Conservation (phyloP, 2,113 vertebrate species). For the Todiramphus chloris region DNA sequence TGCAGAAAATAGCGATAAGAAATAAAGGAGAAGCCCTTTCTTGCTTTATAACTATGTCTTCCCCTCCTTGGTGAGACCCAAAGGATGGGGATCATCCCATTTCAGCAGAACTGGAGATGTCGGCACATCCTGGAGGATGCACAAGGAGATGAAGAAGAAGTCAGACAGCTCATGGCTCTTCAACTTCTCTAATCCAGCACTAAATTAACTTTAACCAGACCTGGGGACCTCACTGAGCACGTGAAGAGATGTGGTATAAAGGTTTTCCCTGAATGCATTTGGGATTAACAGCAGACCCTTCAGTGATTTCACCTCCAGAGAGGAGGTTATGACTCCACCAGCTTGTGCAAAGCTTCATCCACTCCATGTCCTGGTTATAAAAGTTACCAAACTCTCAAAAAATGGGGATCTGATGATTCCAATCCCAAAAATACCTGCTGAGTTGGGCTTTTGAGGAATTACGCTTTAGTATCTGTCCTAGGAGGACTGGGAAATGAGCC, state of each 20-base stretch:
- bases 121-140: neutral
- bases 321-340: neutral
- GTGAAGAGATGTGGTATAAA: neutral
- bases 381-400: neutral
- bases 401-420: neutral
- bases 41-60: neutral
- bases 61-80: neutral
- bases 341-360: neutral
- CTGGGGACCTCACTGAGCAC: neutral
- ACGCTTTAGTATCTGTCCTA: neutral
- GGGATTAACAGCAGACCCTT: neutral
- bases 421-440: neutral
- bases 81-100: neutral
- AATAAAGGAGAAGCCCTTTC: neutral
- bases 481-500: neutral
- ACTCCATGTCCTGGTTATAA: neutral
- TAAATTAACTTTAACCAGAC: neutral
- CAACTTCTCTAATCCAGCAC: neutral
- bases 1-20: neutral
- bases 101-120: neutral
- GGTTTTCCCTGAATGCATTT: neutral
- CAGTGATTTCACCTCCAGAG: fast-evolving
- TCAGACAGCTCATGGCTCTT: fast-evolving
- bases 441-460: neutral
- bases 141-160: neutral